A percentile compares a stretch with the other conserved stretches of the same genome.
These are phyloP conservation scores for Enteromius paludinosus DNA, from an alignment of 2,797 vertebrate genomes.

Conservation along the genomic window DNA sequence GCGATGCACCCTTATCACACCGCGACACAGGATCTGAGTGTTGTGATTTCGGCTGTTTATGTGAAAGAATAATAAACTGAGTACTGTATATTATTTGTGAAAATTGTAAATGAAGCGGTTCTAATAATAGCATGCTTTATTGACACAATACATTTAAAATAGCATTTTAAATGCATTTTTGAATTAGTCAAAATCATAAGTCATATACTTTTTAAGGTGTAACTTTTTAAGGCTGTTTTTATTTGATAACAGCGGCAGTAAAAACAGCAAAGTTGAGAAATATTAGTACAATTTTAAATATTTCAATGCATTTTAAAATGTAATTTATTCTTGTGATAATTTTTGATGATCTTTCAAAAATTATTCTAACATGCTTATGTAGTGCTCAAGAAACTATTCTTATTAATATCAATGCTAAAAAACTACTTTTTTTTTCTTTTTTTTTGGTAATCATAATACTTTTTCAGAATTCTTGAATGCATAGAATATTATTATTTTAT, in stretches of 20 bases:
- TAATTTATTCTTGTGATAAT: neutral
- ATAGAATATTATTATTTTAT: too few relatives aligned
- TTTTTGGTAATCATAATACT: neutral
- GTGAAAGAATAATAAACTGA: neutral
- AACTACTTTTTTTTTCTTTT: too few relatives aligned
- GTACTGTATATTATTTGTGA: neutral
- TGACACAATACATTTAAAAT: neutral
- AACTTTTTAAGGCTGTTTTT: neutral
- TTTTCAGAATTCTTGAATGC: neutral
- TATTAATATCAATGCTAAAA: neutral
- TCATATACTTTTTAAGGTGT: neutral
- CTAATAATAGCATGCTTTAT: neutral
- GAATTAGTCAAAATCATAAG: neutral
- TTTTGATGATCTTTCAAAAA: neutral
- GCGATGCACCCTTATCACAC: too few relatives aligned
- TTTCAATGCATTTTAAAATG: neutral
- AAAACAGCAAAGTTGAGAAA: neutral
- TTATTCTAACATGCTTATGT: neutral
- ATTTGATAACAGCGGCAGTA: too few relatives aligned
- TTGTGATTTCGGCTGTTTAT: too few relatives aligned
- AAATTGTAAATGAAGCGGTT: neutral
- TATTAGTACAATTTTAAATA: neutral
- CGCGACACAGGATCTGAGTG: too few relatives aligned
- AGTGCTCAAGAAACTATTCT: neutral
- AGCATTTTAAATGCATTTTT: neutral